Percentiles rank a stretch among this genome's conserved stretches.
phyloP scores from a whole-genome alignment of 2,797 vertebrate genomes.

The Allobates femoralis region DNA sequence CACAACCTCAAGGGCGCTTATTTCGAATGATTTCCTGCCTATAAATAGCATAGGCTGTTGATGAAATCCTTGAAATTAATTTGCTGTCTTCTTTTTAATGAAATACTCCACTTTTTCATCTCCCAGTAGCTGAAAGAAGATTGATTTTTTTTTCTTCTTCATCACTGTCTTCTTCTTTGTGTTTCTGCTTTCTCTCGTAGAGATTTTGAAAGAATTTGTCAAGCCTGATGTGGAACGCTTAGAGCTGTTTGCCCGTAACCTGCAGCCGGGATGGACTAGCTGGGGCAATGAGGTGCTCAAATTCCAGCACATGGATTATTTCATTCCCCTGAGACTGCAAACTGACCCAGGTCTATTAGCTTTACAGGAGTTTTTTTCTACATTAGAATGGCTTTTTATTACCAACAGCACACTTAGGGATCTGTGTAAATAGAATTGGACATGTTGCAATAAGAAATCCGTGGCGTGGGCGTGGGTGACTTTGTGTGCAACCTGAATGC shows the following conservation, averaged over 20 bases:
- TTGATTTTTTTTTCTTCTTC: slow-evolving; percentile 65
- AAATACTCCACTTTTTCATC: slow-evolving; percentile 66
- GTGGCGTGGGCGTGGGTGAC: slow-evolving; percentile 57
- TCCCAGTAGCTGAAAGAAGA: slow-evolving; percentile 65
- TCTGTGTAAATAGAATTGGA: slow-evolving; percentile 45
- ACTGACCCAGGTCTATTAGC: slow-evolving; percentile 60
- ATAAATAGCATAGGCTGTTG: slow-evolving; percentile 72
- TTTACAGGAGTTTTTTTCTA: slow-evolving; percentile 3
- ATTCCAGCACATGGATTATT: slow-evolving; percentile 91
- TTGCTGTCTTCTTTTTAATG: slow-evolving; percentile 70
- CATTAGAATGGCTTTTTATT: slow-evolving; percentile 54
- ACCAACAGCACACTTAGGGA: slow-evolving; percentile 37
- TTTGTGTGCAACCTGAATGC: not conserved
- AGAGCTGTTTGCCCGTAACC: slow-evolving; percentile 93
- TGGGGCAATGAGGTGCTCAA: slow-evolving; percentile 98
- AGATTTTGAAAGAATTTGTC: slow-evolving; percentile 85
- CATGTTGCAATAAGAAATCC: slow-evolving; percentile 52
- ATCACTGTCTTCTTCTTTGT: slow-evolving; percentile 59
- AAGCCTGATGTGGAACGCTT: slow-evolving; percentile 78
- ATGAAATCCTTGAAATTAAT: slow-evolving; percentile 75
- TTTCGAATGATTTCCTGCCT: slow-evolving; percentile 73
- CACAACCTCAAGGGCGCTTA: slow-evolving; percentile 70
- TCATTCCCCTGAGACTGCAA: slow-evolving; percentile 67
- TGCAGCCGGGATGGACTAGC: slow-evolving; percentile 94
- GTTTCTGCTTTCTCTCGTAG: slow-evolving; percentile 72